phyloP scores from a whole-genome alignment of 1,140 invertebrate species.

The Drosophila leontia region DNA sequence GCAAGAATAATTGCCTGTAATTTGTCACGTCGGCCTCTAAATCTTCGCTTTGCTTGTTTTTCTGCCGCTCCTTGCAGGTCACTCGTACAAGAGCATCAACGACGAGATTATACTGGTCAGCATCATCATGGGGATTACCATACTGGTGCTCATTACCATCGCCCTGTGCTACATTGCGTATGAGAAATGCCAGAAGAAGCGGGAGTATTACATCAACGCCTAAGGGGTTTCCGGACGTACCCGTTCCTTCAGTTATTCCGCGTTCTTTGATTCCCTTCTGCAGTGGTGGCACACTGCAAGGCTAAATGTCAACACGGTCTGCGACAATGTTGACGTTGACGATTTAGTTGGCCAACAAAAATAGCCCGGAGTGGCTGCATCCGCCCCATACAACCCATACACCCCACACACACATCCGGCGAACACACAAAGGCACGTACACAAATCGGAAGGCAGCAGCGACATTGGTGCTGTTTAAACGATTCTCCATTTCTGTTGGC shows the following conservation, averaged over 20 bases:
- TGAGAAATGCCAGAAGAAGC: constrained; percentile 89
- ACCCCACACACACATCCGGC: constrained; percentile 11
- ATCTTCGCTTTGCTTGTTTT: constrained; percentile 27
- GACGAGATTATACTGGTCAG: constrained; percentile 94
- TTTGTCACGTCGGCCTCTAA: constrained; percentile 55
- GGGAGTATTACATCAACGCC: constrained; percentile 85
- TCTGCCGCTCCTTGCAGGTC: constrained; percentile 86
- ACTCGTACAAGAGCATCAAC: constrained; percentile 91
- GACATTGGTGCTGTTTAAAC: constrained; percentile 61
- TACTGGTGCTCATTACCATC: constrained; percentile 91
- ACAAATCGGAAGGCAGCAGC: constrained; percentile 40
- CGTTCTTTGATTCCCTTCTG: constrained; percentile 21
- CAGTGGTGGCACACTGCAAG: constrained; percentile 43
- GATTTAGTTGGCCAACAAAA: constrained; percentile 72
- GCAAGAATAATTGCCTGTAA: constrained; percentile 59
- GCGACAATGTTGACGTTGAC: constrained; percentile 79
- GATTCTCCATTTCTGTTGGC: constrained; percentile 52
- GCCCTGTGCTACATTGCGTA: constrained; percentile 92
- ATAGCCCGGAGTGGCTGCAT: constrained; percentile 25
- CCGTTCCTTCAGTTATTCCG: constrained; percentile 1
- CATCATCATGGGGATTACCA: constrained; percentile 93
- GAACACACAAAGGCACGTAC: constrained; percentile 27
- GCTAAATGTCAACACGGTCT: constrained; percentile 67
- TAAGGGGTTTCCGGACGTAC: constrained; percentile 47
- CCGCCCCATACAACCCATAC: constrained; percentile 11